A percentile compares a stretch with the other conserved stretches of the same genome.
Conservation (phyloP, 2,888 invertebrate species). For the Orthosia gracilis region DNA sequence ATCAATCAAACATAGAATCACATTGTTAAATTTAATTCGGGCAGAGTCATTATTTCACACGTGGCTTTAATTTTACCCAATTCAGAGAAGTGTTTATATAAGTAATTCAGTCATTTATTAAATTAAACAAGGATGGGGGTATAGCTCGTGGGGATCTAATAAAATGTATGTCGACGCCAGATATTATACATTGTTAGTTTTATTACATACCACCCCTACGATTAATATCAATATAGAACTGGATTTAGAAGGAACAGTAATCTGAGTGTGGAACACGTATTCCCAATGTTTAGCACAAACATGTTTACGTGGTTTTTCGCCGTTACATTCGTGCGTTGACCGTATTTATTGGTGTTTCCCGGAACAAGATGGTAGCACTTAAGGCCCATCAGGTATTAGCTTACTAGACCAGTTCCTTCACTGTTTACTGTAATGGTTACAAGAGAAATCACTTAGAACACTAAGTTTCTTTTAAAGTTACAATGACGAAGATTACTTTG, state of each 20-base stretch:
- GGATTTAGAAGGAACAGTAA: conserved; percentile 16
- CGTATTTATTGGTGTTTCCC: conserved; percentile 59
- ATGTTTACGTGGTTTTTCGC: conserved; percentile 43
- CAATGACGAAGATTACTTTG: conserved; percentile 53
- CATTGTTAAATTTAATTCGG: conserved; percentile 6
- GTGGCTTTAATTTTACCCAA: conserved; percentile 20
- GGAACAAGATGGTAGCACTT: conserved; percentile 66
- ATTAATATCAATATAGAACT: conserved; percentile 25
- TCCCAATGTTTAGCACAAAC: conserved; percentile 33
- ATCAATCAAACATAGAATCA: conserved; percentile 8
- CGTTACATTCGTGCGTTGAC: conserved; percentile 28
- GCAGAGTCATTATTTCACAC: conserved; percentile 13
- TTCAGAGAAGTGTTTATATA: conserved; percentile 38
- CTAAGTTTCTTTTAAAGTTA: conserved; percentile 63
- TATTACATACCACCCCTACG: conserved; percentile 20
- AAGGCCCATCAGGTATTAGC: conserved; percentile 64
- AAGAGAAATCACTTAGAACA: conserved; percentile 76
- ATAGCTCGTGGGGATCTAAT: conserved; percentile 13
- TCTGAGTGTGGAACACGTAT: not conserved
- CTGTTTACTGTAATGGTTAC: conserved; percentile 70
- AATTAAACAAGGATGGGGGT: conserved; percentile 30
- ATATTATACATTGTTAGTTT: conserved; percentile 7
- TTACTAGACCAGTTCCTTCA: conserved; percentile 68
- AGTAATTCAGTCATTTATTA: conserved; percentile 28
- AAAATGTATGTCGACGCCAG: conserved; percentile 15